These are phyloP conservation scores for Rhynchophorus ferrugineus DNA, from an alignment of 1,140 invertebrate genomes.

Conservation along the genomic window DNA sequence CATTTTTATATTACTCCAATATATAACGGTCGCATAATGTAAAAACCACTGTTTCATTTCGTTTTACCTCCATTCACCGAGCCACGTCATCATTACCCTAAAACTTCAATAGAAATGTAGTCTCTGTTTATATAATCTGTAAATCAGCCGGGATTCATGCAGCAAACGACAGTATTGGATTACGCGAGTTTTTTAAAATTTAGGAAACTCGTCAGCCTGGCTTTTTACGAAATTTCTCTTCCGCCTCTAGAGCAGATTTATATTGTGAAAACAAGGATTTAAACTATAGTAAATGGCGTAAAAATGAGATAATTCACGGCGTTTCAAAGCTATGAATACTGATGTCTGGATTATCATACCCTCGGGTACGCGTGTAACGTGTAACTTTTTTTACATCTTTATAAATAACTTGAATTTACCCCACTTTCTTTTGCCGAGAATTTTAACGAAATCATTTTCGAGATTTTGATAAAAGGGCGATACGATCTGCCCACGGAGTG, in stretches of 20 bases:
- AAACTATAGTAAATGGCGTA: conserved; percentile 2
- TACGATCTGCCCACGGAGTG: too few species aligned
- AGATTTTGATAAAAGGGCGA: background rate
- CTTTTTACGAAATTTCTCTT: background rate
- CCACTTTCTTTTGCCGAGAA: background rate
- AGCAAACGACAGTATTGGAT: too few species aligned
- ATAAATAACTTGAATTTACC: background rate
- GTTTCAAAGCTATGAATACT: conserved; percentile 22
- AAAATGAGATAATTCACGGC: conserved; percentile 17
- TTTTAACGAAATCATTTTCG: background rate
- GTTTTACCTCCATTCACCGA: too few species aligned
- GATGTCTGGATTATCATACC: conserved; percentile 17
- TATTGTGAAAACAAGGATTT: conserved; percentile 5
- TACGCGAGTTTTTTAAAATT: background rate
- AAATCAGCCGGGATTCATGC: too few species aligned
- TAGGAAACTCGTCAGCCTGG: background rate
- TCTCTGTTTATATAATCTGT: too few species aligned
- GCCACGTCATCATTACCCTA: too few species aligned
- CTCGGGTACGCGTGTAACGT: conserved; percentile 1
- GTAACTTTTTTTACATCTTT: conserved; percentile 3
- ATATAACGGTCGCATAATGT: too few species aligned
- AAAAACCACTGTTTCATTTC: too few species aligned
- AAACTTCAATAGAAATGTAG: too few species aligned
- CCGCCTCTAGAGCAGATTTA: background rate
- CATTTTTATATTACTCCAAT: too few species aligned